Conservation (phyloP, 2,113 vertebrate genomes). For the Elephantulus edwardii region DNA sequence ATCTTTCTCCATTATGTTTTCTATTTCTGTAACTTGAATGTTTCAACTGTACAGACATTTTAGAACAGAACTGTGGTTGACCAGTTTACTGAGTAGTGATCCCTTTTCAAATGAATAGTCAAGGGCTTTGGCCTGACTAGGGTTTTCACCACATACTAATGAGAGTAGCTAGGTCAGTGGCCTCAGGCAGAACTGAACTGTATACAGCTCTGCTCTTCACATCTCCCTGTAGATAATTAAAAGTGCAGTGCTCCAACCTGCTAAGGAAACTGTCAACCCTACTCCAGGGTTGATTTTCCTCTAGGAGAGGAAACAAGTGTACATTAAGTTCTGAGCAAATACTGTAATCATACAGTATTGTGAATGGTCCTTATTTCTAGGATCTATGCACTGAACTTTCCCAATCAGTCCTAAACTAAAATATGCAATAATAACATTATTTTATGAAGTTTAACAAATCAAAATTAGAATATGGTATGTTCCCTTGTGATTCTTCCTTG, state of each 20-base stretch:
- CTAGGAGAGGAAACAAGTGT: neutral
- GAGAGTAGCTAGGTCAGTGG: slow-evolving; percentile 1
- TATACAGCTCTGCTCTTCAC: neutral
- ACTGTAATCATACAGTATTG: neutral
- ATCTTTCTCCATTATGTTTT: neutral
- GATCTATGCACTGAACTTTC: neutral
- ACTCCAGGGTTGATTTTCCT: neutral
- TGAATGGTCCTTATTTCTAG: neutral
- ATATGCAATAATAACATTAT: neutral
- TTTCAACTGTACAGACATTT: slow-evolving; percentile 21
- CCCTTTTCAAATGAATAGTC: neutral
- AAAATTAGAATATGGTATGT: neutral
- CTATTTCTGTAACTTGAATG: neutral
- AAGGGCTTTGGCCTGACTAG: neutral
- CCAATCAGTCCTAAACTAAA: neutral
- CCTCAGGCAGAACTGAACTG: neutral
- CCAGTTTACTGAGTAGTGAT: neutral
- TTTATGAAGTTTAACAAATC: neutral
- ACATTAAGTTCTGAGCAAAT: neutral
- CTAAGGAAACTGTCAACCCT: neutral
- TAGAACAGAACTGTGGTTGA: neutral
- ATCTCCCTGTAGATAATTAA: neutral
- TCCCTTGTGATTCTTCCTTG: neutral
- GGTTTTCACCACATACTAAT: neutral
- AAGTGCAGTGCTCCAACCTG: neutral